Conservation (phyloP, 2,888 invertebrate genomes). For the Pandemis corylana region DNA sequence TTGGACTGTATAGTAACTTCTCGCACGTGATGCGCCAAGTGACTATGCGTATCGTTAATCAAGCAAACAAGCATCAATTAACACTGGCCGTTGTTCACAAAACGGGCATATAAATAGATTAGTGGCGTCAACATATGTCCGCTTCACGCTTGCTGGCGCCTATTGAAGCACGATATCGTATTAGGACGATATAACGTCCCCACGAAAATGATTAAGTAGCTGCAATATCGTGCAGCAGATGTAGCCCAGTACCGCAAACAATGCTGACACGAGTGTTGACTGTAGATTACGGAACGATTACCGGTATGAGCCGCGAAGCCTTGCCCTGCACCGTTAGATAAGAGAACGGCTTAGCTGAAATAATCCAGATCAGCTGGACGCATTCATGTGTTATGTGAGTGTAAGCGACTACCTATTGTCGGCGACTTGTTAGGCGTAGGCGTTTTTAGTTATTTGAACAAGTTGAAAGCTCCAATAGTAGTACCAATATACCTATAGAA, state of each 20-base stretch:
- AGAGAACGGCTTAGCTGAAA: constrained; percentile 5
- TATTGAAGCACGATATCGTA: constrained; percentile 13
- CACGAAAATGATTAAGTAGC: constrained; percentile 15
- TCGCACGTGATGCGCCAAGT: constrained; percentile 5
- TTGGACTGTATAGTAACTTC: constrained; percentile 13
- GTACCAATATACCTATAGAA: no score
- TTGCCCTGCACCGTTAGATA: constrained; percentile 15
- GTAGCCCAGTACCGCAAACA: constrained; percentile 17
- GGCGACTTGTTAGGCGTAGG: neutral
- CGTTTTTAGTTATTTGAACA: neutral
- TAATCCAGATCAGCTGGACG: constrained; percentile 31
- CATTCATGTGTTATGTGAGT: constrained; percentile 13
- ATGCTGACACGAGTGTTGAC: neutral
- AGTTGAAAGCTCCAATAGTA: no score
- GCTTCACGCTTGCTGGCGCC: constrained; percentile 19
- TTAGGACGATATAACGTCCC: constrained; percentile 8
- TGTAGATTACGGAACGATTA: constrained; percentile 12
- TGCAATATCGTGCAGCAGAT: constrained; percentile 25
- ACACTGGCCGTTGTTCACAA: constrained; percentile 36
- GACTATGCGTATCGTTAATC: constrained; percentile 42
- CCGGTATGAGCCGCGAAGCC: constrained; percentile 24
- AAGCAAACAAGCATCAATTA: constrained; percentile 46
- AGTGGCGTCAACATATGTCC: constrained; percentile 40
- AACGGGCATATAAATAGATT: constrained; percentile 42
- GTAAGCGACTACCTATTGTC: neutral